Percentiles rank a stretch among this genome's conserved stretches.
These are phyloP conservation scores for Pseudococcus jackbeardsleyi DNA, from an alignment of 2,888 invertebrate genomes.

Conservation along the genomic window DNA sequence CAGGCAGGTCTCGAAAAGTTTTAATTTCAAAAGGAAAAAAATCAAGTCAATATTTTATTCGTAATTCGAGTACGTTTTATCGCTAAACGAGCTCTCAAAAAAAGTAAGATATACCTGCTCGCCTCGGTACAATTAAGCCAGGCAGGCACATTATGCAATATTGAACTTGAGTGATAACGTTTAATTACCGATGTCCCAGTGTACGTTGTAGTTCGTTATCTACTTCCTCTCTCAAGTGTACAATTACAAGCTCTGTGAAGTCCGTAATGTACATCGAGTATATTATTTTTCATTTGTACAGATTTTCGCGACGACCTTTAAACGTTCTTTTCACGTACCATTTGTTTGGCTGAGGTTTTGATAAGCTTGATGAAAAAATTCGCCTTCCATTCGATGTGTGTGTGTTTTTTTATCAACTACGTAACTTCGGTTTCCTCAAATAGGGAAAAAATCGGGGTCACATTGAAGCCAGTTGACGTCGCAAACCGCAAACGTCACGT, in stretches of 20 bases:
- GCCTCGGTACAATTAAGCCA: too few relatives aligned
- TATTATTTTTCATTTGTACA: neutral
- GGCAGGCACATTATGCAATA: neutral
- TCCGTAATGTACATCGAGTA: neutral
- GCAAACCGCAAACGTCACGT: too few relatives aligned
- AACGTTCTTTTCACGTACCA: neutral
- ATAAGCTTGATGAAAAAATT: neutral
- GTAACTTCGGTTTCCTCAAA: neutral
- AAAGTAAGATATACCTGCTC: too few relatives aligned
- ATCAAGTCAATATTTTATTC: too few relatives aligned
- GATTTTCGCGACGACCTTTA: neutral
- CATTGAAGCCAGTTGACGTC: neutral
- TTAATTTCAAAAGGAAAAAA: too few relatives aligned
- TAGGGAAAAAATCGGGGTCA: neutral
- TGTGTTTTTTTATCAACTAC: neutral
- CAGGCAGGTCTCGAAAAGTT: too few relatives aligned
- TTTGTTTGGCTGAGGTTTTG: neutral
- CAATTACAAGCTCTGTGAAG: neutral
- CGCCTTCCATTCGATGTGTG: neutral
- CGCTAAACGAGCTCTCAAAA: too few relatives aligned
- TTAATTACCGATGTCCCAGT: neutral
- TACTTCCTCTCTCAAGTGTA: neutral
- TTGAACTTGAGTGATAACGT: neutral
- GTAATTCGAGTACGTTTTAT: too few relatives aligned
- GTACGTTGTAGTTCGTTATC: neutral